A percentile compares a stretch with the other conserved stretches of the same genome.
These are phyloP conservation scores for Podarcis siculus DNA, from an alignment of 2,797 vertebrate species.

Conservation along the genomic window DNA sequence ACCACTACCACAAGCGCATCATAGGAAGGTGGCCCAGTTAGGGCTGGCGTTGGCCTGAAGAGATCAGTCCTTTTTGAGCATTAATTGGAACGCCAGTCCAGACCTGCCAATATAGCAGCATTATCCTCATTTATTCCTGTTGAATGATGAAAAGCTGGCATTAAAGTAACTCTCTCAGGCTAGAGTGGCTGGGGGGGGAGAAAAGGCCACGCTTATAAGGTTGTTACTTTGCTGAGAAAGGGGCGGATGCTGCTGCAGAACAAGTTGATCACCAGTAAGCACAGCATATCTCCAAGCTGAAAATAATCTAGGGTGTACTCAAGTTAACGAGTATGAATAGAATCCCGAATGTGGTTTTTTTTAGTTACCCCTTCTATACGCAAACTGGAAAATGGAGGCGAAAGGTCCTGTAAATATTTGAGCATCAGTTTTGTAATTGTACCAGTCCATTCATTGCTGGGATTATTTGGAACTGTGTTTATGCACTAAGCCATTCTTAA, in stretches of 20 bases:
- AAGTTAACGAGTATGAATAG: fast-evolving
- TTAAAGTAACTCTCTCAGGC: not conserved
- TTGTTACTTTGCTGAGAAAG: not conserved
- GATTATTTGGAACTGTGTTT: not conserved
- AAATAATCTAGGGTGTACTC: fast-evolving
- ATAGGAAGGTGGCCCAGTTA: not conserved
- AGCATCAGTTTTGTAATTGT: not conserved
- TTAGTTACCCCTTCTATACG: not conserved
- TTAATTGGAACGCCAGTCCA: not conserved
- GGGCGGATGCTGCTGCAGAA: not conserved
- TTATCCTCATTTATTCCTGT: not conserved
- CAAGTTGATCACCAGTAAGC: fast-evolving
- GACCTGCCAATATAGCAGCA: slow-evolving; percentile 9
- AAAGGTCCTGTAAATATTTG: not conserved
- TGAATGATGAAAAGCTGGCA: slow-evolving; percentile 9
- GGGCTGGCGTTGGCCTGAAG: not conserved
- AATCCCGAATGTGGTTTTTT: fast-evolving
- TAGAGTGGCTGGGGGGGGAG: not conserved
- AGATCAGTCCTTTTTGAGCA: slow-evolving; percentile 8
- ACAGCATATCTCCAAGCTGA: fast-evolving
- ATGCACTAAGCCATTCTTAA: not conserved
- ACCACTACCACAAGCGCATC: slow-evolving; percentile 40
- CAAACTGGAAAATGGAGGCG: not conserved
- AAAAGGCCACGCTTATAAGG: fast-evolving
- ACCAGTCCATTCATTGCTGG: not conserved